Conservation (phyloP, 2,797 vertebrate species). For the Gymnodraco acuticeps region DNA sequence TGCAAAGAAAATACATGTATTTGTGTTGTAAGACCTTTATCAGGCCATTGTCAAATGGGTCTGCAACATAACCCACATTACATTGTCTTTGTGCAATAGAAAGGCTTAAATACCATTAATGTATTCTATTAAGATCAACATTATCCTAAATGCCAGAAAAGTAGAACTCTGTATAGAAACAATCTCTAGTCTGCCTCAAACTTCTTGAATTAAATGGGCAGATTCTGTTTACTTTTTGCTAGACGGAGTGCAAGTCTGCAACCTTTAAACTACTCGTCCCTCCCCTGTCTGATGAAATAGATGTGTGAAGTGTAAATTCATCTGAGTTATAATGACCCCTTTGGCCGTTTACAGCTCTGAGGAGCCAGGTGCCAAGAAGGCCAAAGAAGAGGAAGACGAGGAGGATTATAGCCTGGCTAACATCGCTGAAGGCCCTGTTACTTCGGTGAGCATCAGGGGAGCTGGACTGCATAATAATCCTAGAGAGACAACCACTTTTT, state of each 20-base stretch:
- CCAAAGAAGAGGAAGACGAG: constrained; percentile 86
- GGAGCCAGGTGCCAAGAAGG: constrained; percentile 85
- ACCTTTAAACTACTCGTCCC: too few species aligned
- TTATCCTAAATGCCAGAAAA: background rate
- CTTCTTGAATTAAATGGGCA: background rate
- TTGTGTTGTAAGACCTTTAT: background rate
- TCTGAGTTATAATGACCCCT: background rate
- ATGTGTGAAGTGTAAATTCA: too few species aligned
- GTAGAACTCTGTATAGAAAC: background rate
- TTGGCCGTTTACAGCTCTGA: constrained; percentile 78
- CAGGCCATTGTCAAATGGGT: background rate
- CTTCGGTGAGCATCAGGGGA: constrained; percentile 85
- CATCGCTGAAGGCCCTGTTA: constrained; percentile 89
- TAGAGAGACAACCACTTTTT: background rate
- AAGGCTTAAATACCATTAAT: too few species aligned
- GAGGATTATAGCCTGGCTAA: constrained; percentile 86
- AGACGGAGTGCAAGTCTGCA: too few species aligned
- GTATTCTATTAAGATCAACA: too few species aligned
- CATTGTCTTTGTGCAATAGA: too few species aligned
- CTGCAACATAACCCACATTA: too few species aligned
- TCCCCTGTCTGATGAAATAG: too few species aligned
- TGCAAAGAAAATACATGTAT: too few species aligned
- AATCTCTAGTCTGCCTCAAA: background rate
- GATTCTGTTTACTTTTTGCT: background rate
- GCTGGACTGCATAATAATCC: constrained; percentile 20